A percentile compares a stretch with the other conserved stretches of the same genome.
phyloP scores from a whole-genome alignment of 2,797 vertebrate species.

The Acipenser ruthenus region DNA sequence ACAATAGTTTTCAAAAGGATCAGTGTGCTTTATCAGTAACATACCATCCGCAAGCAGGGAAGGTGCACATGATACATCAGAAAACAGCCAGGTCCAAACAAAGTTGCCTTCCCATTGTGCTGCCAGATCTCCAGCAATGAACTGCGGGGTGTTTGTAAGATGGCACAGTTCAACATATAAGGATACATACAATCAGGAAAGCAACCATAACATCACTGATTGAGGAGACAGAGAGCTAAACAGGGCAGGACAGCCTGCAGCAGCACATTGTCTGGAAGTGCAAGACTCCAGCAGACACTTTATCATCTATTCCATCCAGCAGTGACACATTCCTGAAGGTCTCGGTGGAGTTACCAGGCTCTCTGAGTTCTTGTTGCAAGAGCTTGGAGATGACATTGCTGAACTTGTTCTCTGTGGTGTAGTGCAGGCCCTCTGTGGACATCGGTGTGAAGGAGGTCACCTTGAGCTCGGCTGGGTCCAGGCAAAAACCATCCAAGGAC shows the following conservation, averaged over 20 bases:
- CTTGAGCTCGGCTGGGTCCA: conserved; percentile 77
- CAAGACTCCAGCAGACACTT: conserved; percentile 42
- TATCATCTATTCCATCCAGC: conserved; percentile 42
- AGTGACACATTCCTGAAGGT: conserved; percentile 58
- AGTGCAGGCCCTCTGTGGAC: conserved; percentile 35
- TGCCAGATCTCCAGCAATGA: too few relatives aligned
- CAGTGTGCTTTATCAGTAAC: too few relatives aligned
- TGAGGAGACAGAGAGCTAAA: conserved; percentile 3
- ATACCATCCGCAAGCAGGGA: too few relatives aligned
- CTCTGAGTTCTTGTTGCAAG: conserved; percentile 64
- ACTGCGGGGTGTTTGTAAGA: too few relatives aligned
- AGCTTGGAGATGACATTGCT: conserved; percentile 85
- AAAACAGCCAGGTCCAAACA: too few relatives aligned
- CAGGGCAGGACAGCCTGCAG: conserved; percentile 26
- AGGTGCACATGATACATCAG: too few relatives aligned
- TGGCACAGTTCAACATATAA: too few relatives aligned
- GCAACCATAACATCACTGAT: too few relatives aligned
- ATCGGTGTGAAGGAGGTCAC: conserved; percentile 51
- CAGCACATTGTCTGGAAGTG: conserved; percentile 5
- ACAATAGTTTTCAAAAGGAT: too few relatives aligned
- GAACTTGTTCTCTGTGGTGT: conserved; percentile 80
- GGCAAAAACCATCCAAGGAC: conserved; percentile 61
- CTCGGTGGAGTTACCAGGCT: conserved; percentile 59
- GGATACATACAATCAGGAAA: too few relatives aligned
- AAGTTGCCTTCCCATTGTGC: too few relatives aligned